Evolutionary conservation across 2,113 vertebrate genomes (phyloP).

Genomic region (Python bivittatus): DNA sequence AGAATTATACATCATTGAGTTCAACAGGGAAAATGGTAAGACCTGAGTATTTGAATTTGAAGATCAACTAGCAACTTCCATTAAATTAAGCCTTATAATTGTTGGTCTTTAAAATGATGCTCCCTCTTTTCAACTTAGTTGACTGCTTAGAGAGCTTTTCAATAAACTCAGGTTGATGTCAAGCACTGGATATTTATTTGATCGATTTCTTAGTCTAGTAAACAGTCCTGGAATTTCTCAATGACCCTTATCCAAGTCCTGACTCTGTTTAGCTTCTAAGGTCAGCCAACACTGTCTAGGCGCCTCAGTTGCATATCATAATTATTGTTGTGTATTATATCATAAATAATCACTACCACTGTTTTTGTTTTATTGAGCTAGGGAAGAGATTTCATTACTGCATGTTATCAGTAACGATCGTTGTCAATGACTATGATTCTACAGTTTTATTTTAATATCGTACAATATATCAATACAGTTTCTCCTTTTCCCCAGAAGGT

Average conservation of each 20-base stretch:
- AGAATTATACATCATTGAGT: background rate
- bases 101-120: background rate
- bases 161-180: background rate
- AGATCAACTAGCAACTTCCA: background rate
- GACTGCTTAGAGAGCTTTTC: background rate
- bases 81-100: background rate
- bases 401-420: background rate
- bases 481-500: constrained; percentile 11
- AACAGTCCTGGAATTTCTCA: too few relatives aligned
- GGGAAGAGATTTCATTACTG: background rate
- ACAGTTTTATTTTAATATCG: background rate
- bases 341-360: background rate
- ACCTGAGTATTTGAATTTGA: background rate
- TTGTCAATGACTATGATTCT: background rate
- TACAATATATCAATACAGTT: background rate
- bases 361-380: background rate
- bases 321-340: too few relatives aligned
- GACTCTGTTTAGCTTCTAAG: too few relatives aligned
- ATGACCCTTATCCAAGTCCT: too few relatives aligned
- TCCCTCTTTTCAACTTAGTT: background rate
- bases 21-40: background rate
- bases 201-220: background rate
- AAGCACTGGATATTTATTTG: background rate
- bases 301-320: too few relatives aligned
- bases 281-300: too few relatives aligned